phyloP scores from a whole-genome alignment of 2,888 invertebrate species.

The Biston betularia region DNA sequence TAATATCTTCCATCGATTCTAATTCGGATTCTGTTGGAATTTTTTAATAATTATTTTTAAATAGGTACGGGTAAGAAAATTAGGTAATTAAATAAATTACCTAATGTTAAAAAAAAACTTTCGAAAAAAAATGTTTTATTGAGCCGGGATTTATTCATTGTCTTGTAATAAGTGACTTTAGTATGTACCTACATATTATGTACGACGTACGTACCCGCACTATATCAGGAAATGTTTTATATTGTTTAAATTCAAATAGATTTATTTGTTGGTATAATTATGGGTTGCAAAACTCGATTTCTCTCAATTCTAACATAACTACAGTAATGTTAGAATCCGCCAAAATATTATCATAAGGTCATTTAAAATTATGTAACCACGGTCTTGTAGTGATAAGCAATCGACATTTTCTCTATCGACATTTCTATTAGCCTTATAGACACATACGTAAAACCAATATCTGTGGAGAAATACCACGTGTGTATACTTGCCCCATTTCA shows the following conservation, averaged over 20 bases:
- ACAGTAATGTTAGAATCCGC: background rate
- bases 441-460: background rate
- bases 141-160: too few species aligned
- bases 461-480: too few species aligned
- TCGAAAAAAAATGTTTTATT: too few species aligned
- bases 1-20: constrained; percentile 59
- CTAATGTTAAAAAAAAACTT: too few species aligned
- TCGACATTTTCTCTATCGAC: constrained; percentile 17
- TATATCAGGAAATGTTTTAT: background rate
- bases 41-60: constrained; percentile 21
- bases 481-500: background rate
- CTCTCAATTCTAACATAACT: background rate
- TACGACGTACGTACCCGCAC: too few species aligned
- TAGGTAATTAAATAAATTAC: too few species aligned
- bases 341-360: constrained; percentile 8
- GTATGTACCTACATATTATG: background rate
- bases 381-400: constrained; percentile 11
- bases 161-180: too few species aligned
- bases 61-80: background rate
- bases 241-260: too few species aligned
- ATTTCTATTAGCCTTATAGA: constrained; percentile 5
- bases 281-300: too few species aligned
- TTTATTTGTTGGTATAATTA: too few species aligned
- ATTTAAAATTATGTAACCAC: background rate
- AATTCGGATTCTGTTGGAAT: constrained; percentile 50